Base-by-base conservation (phyloP, 1,140 invertebrate species). In the Drosophila grimshawi region DNA sequence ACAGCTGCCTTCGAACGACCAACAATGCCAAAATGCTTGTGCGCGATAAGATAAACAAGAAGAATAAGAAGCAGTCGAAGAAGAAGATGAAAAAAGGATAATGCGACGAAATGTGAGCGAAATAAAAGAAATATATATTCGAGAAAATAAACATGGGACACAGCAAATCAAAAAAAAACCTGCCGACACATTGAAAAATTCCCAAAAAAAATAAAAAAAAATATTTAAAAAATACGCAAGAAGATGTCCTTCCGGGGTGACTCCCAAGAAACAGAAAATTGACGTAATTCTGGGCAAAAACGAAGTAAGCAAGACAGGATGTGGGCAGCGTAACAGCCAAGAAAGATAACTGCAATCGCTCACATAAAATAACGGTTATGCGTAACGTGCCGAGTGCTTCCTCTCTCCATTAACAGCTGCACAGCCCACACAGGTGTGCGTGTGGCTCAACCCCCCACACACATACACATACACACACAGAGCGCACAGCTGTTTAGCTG, bases 261-360 rank as follows among this genome's bases (percentile, higher is more conserved):
- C n/a, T 30, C 19, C 29, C 29, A 7, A 8, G 27, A n/a, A 57
- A 33, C 39, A 49, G 1, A 60, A 19, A 60, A 66, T 56, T 66
- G 32, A 57, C 43, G 33, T 63, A 55, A 70, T 63, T 69, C 35
- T 59, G 8, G 19, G 56, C 10, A 59, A 60, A 19, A 29, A 33
- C 32, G 32, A 51, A 53, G 27, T 19, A 19, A 19, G 19, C 19
- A 53, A 19, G 8, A 4, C 19, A 48, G 46, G 57, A 69, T 63
- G 45, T 11, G 49, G 63, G 11, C 37, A 45, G 32, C 46, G 3
- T 43, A 43, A 43, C 39, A 4, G 39, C 19, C 33, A 51, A 33
- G 30, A 4, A 57, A 78, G 71, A 75, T 78, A 80, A 80, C 62
- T 80, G 76, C 70, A 80, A 75, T 80, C 57, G 61, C 45, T 72